Conservation (phyloP, 2,113 vertebrate genomes). For the Elgaria multicarinata region DNA sequence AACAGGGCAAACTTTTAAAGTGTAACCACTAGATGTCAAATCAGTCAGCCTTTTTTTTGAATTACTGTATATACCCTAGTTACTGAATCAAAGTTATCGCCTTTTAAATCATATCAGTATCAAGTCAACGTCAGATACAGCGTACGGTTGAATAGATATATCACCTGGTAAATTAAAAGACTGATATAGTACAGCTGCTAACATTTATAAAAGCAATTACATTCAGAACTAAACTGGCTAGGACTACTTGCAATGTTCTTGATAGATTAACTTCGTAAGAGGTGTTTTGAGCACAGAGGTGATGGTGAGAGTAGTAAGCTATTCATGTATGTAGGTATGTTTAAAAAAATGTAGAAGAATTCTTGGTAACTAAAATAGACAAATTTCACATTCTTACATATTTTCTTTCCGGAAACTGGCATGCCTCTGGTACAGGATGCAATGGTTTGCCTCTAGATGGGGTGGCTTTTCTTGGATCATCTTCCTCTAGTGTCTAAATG, state of each 20-base stretch:
- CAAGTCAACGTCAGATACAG: conserved; percentile 49
- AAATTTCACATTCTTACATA: background rate
- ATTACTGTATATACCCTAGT: conserved; percentile 60
- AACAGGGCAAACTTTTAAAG: conserved; percentile 45
- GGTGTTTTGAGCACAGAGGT: background rate
- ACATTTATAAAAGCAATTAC: conserved; percentile 65
- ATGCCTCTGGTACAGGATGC: too few relatives aligned
- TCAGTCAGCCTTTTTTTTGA: conserved; percentile 61
- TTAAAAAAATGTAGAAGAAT: too few relatives aligned
- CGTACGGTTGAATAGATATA: conserved; percentile 57
- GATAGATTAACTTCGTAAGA: background rate
- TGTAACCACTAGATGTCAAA: background rate
- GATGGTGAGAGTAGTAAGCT: background rate
- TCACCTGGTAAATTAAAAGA: conserved; percentile 67
- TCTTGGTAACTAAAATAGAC: background rate
- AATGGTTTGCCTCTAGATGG: background rate
- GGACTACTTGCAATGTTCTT: conserved; percentile 7
- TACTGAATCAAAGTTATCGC: conserved; percentile 68
- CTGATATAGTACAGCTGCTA: conserved; percentile 57
- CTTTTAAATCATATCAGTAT: conserved; percentile 57
- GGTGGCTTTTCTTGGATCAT: background rate
- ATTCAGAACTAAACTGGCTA: conserved; percentile 15
- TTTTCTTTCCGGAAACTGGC: accelerated
- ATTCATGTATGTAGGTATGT: accelerated
- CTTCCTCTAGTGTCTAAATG: background rate